Evolutionary conservation across 2,797 vertebrate genomes (phyloP).

Genomic region (Antennarius maculatus): DNA sequence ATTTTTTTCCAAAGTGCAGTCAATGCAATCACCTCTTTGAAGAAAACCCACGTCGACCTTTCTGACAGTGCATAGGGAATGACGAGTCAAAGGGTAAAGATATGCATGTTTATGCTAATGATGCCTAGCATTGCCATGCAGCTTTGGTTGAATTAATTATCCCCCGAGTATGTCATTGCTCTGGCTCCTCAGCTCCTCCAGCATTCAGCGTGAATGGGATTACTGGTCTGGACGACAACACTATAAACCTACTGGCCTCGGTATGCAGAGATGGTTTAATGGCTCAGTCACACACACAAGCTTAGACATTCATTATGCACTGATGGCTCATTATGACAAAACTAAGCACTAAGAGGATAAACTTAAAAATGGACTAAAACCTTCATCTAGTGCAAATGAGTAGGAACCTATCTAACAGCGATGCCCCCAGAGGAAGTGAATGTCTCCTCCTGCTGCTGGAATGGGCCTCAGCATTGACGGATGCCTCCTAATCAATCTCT

Average conservation of each 20-base stretch:
- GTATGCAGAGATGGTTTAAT: conserved; percentile 12
- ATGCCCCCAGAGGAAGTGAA: conserved; percentile 33
- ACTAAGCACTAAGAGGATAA: conserved; percentile 15
- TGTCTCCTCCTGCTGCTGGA: conserved; percentile 35
- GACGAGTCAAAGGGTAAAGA: conserved; percentile 48
- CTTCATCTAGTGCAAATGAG: conserved; percentile 23
- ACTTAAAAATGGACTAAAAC: conserved; percentile 14
- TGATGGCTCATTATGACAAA: conserved; percentile 33
- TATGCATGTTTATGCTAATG: conserved; percentile 53
- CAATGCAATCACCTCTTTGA: conserved; percentile 46
- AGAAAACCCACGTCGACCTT: conserved; percentile 23
- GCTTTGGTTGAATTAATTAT: conserved; percentile 49
- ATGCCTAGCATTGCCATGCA: conserved; percentile 25
- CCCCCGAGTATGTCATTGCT: conserved; percentile 33
- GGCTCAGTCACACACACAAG: not conserved
- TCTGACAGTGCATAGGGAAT: conserved; percentile 40
- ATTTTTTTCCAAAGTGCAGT: conserved; percentile 22
- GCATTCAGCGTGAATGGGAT: conserved; percentile 35
- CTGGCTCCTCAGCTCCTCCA: conserved; percentile 21
- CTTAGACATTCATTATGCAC: conserved; percentile 13
- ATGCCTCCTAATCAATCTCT: conserved; percentile 72
- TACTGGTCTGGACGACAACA: conserved; percentile 31
- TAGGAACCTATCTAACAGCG: conserved; percentile 10
- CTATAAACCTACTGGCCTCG: conserved; percentile 22
- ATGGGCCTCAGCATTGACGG: conserved; percentile 64